A percentile compares a stretch with the other conserved stretches of the same genome.
phyloP scores from a whole-genome alignment of 2,888 invertebrate genomes.

The Papilio demoleus region DNA sequence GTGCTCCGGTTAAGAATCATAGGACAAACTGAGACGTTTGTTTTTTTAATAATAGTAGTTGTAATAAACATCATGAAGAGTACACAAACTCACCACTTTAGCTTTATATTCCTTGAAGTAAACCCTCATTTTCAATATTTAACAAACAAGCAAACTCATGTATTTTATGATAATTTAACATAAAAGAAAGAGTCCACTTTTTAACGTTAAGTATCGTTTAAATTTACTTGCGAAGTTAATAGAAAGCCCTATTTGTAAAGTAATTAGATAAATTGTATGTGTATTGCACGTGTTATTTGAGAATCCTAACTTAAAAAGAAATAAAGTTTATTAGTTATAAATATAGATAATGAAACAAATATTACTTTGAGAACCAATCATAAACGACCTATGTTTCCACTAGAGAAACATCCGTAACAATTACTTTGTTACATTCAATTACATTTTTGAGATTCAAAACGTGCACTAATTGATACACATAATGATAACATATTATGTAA shows the following conservation, averaged over 20 bases:
- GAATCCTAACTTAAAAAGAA: neutral
- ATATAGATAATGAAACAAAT: neutral
- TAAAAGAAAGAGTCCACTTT: constrained; percentile 66
- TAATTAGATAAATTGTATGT: neutral
- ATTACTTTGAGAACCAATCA: no score
- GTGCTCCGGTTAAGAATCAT: no score
- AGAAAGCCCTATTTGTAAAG: neutral
- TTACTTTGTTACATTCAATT: no score
- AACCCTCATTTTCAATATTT: constrained; percentile 64
- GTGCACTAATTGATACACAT: no score
- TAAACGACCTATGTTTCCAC: no score
- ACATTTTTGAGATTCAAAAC: no score
- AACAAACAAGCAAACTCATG: constrained; percentile 58
- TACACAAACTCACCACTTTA: constrained; percentile 68
- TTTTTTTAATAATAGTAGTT: neutral
- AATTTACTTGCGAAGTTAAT: neutral
- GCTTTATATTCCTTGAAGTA: constrained; percentile 77
- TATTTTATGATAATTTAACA: constrained; percentile 69
- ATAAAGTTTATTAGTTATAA: neutral
- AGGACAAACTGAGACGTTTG: no score
- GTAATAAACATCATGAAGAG: neutral
- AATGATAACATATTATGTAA: no score
- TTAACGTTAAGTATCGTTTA: constrained; percentile 31
- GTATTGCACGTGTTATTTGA: neutral
- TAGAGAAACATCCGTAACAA: no score